Base-by-base conservation (phyloP, 2,888 invertebrate genomes). In the Nemotelus nigrinus region DNA sequence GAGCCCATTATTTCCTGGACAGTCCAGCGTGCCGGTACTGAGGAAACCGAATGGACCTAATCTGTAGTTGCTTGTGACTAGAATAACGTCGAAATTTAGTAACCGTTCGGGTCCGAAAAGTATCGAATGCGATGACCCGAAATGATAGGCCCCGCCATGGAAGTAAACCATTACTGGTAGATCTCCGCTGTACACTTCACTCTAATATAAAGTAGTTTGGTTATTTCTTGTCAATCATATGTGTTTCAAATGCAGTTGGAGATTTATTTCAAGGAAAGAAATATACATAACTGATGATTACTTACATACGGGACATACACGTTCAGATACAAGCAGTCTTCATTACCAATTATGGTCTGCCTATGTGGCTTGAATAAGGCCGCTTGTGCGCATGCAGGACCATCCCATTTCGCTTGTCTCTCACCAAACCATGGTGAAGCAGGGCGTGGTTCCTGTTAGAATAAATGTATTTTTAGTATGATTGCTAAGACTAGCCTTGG, bases 311-410 rank as follows among this genome's bases (percentile, higher is more conserved):
- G 70, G 3, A 43, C 43, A 3, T 70, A 70, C 6, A 70, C 70
- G 2, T 94, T 95, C 8, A 95, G 87, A 81, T 93, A 94, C 6
- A 95, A 88, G 82, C 94, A 95, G 85, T 95, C 70, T 41, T 70
- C 93, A 85, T 95, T 94, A 79, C 88, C 88, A 0, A 93, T 93
- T 43, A 90, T 89, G 50, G 92, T 89, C 7, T 89, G 87, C 45
- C 88, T 85, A 77, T 91, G 89, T 48, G 91, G 87, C 2, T 88
- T 86, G 83, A 91, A 92, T 0, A 91, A 43, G 5, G 43, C 63
- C 5, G 39, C 43, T 84, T 95, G 94, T 0, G 92, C 91, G 83
- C 94, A 95, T 2, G 91, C 88, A 0, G 91, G 89, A 45, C 91
- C 89, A 76, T 90, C 90, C 64, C 88, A 87, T 0, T 90, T 90